These are phyloP conservation scores for Myotis myotis DNA, from an alignment of 2,797 vertebrate genomes.

Conservation along the genomic window DNA sequence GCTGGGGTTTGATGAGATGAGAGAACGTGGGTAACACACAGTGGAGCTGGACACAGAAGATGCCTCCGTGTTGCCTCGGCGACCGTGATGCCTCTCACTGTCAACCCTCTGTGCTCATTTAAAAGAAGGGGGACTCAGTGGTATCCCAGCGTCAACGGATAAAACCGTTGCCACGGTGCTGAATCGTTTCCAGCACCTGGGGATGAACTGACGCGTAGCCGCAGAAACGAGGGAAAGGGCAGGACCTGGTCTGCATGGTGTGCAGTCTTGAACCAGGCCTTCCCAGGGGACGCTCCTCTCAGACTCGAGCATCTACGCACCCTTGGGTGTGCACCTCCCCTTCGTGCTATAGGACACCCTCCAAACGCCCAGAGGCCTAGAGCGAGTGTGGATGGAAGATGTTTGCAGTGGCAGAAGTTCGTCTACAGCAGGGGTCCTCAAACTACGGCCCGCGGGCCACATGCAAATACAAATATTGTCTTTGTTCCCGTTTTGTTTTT, in stretches of 20 bases:
- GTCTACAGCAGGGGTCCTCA: neutral
- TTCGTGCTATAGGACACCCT: neutral
- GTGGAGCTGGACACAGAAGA: too few relatives aligned
- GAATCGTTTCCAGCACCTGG: neutral
- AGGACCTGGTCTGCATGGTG: neutral
- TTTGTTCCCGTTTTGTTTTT: too few relatives aligned
- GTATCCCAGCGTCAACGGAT: neutral
- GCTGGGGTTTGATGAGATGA: neutral
- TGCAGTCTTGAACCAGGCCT: neutral
- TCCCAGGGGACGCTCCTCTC: neutral
- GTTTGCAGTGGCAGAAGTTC: neutral
- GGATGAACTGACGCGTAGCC: neutral
- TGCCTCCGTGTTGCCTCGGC: neutral
- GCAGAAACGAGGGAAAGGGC: neutral
- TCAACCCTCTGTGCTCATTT: neutral
- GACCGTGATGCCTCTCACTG: fast-evolving
- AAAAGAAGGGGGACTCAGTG: neutral
- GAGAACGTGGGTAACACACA: neutral
- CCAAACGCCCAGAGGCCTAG: neutral
- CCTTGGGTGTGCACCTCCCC: neutral
- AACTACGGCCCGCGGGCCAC: too few relatives aligned
- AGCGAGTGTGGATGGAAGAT: neutral
- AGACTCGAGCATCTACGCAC: neutral
- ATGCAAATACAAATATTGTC: too few relatives aligned
- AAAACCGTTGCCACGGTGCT: neutral